Base-by-base conservation (phyloP, 1,140 invertebrate genomes). In the Bombus breviceps region DNA sequence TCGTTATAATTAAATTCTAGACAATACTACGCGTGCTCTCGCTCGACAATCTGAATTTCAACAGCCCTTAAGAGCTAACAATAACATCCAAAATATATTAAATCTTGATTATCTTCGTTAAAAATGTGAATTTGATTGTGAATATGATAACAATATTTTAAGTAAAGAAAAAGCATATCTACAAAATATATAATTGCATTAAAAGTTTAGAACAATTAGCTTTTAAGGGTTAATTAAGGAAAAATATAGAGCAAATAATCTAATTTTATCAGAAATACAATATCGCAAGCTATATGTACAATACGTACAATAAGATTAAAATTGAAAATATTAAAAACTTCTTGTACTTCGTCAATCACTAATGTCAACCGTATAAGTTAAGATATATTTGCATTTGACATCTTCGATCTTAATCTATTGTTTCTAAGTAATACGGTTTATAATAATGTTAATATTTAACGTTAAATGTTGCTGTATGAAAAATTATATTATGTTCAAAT, bases 11-110 rank as follows among this genome's bases (percentile, higher is more conserved):
- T 84, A 78, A 90, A 88, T 88, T 37, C n/a, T 88, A 77, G 88
- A 88, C 89, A 90, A 89, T 90, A 90, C 74, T 85, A 39, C 25
- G 37, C 75, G 75, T 74, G 64, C 81, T 84, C 80, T 68, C 69
- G 71, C 82, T 59, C 13, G 69, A 85, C 47, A 89, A 89, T 85
- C 79, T 85, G 53, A 64, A 81, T n/a, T 90, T 64, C 53, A 68
- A 43, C 34, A 76, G 83, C 86, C 47, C 57, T 82, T 78, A 71
- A 82, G 59, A 69, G 64, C 64, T 76, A 82, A 68, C n/a, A 47
- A 74, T 41, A n/a, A 53, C 25, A n/a, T 41, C 25, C 13, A n/a
- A 39, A 72, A 53, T 72, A 43, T 53, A 71, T n/a, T n/a, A 34
- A 28, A 47, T 5, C 10, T 18, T 18, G 47, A n/a, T 77, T 62